Conservation (phyloP, 2,113 vertebrate genomes). For the Probosciger aterrimus region DNA sequence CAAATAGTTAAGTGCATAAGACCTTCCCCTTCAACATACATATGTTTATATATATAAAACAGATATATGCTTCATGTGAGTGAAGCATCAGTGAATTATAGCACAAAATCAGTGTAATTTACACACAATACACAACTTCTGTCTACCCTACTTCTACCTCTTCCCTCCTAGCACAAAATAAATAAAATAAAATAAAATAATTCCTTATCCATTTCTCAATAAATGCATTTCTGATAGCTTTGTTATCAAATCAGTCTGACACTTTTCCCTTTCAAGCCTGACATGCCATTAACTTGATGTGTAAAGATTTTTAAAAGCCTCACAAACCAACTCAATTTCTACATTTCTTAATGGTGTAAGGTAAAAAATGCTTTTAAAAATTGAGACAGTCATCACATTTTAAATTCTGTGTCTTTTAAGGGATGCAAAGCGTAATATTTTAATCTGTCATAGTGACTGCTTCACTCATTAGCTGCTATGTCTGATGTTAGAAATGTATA, state of each 20-base stretch:
- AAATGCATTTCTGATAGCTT: constrained; percentile 15
- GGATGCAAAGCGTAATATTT: neutral
- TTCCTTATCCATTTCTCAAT: neutral
- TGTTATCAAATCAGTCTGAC: constrained; percentile 28
- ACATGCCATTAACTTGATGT: constrained; percentile 21
- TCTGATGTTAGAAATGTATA: neutral
- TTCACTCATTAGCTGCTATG: neutral
- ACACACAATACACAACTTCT: neutral
- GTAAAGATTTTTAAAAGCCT: constrained; percentile 38
- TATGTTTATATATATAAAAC: neutral
- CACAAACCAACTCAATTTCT: constrained; percentile 15
- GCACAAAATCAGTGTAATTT: neutral
- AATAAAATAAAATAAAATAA: neutral
- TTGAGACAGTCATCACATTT: neutral
- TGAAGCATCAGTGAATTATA: neutral
- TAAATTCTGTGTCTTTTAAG: constrained; percentile 7
- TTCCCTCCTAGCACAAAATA: neutral
- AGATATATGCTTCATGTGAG: neutral
- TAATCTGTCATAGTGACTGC: neutral
- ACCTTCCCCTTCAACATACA: neutral
- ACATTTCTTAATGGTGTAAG: constrained; percentile 19
- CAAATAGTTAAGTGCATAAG: neutral
- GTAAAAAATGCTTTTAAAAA: constrained; percentile 33
- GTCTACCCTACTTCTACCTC: neutral
- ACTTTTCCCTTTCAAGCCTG: neutral